Base-by-base conservation (phyloP, 2,797 vertebrate species). In the Tympanoctomys barrerae region DNA sequence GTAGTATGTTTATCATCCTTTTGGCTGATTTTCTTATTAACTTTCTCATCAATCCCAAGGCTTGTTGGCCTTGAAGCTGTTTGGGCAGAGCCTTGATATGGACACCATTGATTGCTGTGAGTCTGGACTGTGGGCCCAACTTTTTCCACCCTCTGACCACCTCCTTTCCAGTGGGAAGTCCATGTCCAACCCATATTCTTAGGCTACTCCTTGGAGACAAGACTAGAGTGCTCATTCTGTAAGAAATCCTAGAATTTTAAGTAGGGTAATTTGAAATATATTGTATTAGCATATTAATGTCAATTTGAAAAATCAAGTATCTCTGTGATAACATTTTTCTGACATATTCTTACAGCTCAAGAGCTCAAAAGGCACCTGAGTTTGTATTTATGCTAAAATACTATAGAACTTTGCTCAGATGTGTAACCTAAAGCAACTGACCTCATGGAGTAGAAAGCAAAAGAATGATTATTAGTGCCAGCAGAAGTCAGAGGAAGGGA, bases 341-440 rank as follows among this genome's bases (percentile, higher is more conserved):
- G 84, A 64, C 0, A 68, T 8, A 11, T 66, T 86, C 49, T 90
- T 14, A 18, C 19, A 73, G 33, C 2, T 16, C 5, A 18, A 24
- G n/a, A 61, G 7, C 39, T 39, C 22, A 77, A 26, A 49, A 49
- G n/a, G 19, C 62, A 62, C 22, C 28, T 10, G 9, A 91, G 36
- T 54, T 24, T 70, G n/a, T 39, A 26, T 84, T 96, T 84, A 75
- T 24, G 49, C 57, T 49, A 89, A 94, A 91, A 49, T 54, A 39
- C n/a, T 39, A 3, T 13, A 62, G 24, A 16, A 24, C 33, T 19
- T 84, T n/a, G 22, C 39, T 84, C 18, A 33, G 33, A 49, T 22
- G 19, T 49, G 18, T 46, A 49, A 33, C n/a, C 6, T 62, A 46
- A 33, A 84, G 42, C 46, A 68, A 31, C 82, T 84, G 42, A 66